Evolutionary conservation across 2,113 vertebrate species (phyloP), one percentile per base, ranked within the genome.

Genomic region (Vanacampus margaritifer): DNA sequence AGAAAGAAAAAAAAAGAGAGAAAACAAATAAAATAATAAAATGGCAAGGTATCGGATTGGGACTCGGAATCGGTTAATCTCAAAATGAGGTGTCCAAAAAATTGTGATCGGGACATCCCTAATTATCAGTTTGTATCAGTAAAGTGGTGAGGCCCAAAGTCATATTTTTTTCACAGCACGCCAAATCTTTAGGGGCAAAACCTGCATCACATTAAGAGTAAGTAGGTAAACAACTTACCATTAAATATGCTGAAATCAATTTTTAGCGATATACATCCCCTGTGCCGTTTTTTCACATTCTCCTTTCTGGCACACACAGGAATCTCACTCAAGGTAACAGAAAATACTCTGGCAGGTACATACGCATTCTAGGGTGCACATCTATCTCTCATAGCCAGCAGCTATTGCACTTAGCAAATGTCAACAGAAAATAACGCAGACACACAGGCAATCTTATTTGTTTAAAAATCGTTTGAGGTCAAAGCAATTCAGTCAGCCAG

Each of bases 351-450:
- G 81, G 84, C 79, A 86, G 88, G 88, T 87, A 84, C 85, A 88
- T 88, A 84, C 85, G 87, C 87, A 88, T 92, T 91, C 85, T 87
- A 82, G 83, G 88, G 80, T 80, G 80, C 86, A 89, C 87, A 91
- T 90, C 90, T 89, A 89, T 92, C 91, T 91, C 89, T 80, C 82
- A 83, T 91, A 85, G 86, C 89, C 90, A 92, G 91, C 78, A 91
- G 90, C 86, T 87, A 79, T 67, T 84, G 85, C 86, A 87, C 91
- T 91, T 91, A 90, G 89, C 90, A 91, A 93, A 93, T 92, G 92
- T 93, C 92, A 92, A 92, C 89, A 92, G 88, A 93, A 91, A 91
- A 91, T 91, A 90, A 93, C 90, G 88, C 88, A 81, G 87, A 91
- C 87, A 89, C 90, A 90, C 89, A 91, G 87, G 89, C 90, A 91